Evolutionary conservation across 2,888 invertebrate genomes (phyloP).

Genomic region (Tetheella fluctuosa): DNA sequence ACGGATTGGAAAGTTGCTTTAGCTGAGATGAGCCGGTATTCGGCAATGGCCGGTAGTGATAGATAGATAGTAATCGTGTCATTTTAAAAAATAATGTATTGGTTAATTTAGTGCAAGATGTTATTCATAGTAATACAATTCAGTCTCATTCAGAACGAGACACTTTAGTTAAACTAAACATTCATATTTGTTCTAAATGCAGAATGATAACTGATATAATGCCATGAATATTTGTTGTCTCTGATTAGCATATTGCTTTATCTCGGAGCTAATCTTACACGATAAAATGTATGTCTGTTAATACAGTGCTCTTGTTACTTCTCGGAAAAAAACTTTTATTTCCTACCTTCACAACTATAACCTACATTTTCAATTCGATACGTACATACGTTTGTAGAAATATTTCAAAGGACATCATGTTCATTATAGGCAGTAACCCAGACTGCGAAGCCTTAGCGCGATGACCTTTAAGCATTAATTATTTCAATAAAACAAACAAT

Average conservation of each 20-base stretch:
- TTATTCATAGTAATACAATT: too few species aligned
- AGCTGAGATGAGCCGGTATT: too few species aligned
- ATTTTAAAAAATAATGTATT: too few species aligned
- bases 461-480: conserved; percentile 34
- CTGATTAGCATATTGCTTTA: background rate
- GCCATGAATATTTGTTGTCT: background rate
- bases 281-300: background rate
- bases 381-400: background rate
- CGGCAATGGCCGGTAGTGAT: too few species aligned
- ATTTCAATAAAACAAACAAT: conserved; percentile 21
- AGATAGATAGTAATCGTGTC: too few species aligned
- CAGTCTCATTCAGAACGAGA: too few species aligned
- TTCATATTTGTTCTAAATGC: too few species aligned
- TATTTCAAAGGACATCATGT: conserved; percentile 44
- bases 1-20: too few species aligned
- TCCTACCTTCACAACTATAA: background rate
- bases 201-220: too few species aligned
- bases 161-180: too few species aligned
- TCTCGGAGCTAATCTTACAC: background rate
- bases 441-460: conserved; percentile 27
- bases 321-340: background rate
- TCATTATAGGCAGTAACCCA: conserved; percentile 35
- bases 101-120: too few species aligned
- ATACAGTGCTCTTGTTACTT: background rate
- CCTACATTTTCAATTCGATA: conserved; percentile 5